Percentiles rank a stretch among this genome's conserved stretches.
These are phyloP conservation scores for Psophia crepitans DNA, from an alignment of 2,113 vertebrate species.

Conservation along the genomic window DNA sequence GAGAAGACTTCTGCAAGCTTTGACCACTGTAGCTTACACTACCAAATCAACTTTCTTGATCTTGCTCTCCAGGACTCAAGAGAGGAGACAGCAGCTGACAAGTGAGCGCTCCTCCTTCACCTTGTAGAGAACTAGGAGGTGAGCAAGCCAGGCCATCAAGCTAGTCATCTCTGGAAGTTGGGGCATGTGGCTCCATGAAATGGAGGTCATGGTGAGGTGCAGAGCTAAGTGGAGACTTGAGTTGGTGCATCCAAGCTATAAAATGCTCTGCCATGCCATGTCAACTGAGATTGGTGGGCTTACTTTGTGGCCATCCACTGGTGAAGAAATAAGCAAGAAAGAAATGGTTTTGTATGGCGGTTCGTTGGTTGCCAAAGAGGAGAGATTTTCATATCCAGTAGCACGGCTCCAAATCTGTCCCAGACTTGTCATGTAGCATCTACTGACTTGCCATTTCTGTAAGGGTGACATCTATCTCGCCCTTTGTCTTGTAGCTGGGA, in stretches of 20 bases:
- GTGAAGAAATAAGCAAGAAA: not conserved
- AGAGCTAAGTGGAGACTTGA: not conserved
- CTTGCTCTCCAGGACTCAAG: not conserved
- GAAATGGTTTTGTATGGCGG: not conserved
- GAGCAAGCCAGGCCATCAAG: accelerated
- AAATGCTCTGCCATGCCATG: not conserved
- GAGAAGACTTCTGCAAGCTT: not conserved
- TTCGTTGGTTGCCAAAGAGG: not conserved
- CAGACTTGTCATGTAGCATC: not conserved
- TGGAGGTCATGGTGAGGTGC: not conserved
- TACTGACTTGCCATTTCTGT: not conserved
- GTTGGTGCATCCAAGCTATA: not conserved
- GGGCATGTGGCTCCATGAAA: not conserved
- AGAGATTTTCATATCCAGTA: not conserved
- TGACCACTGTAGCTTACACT: not conserved
- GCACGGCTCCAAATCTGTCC: not conserved
- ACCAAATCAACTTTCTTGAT: not conserved
- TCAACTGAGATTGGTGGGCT: not conserved
- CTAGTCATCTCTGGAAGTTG: not conserved
- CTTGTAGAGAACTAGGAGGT: not conserved
- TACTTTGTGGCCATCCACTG: not conserved
- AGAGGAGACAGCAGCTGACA: not conserved
- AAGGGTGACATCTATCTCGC: not conserved
- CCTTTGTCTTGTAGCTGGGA: not conserved
- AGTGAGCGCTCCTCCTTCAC: not conserved